Percentiles rank a stretch among this genome's conserved stretches.
Evolutionary conservation across 2,888 invertebrate genomes (phyloP).

Genomic region (Ophioninae sp.): DNA sequence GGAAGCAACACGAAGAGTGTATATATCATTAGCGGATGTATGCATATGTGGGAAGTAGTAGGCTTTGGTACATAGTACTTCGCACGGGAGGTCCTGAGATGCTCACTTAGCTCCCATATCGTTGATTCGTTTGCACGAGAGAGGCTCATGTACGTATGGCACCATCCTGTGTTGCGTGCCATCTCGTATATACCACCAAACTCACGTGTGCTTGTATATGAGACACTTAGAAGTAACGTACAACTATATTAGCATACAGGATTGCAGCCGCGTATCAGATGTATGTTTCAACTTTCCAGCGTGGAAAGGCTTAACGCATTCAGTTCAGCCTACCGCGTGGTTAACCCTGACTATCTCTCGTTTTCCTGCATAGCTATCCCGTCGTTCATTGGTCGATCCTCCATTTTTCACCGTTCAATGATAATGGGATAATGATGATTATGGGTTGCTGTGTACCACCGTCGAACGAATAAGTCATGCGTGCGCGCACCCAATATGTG

Average conservation of each 20-base stretch:
- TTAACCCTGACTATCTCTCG: slow-evolving; percentile 71
- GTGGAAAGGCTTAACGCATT: slow-evolving; percentile 47
- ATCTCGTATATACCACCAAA: slow-evolving; percentile 11
- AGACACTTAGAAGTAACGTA: not conserved
- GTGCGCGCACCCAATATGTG: slow-evolving; percentile 12
- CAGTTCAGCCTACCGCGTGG: slow-evolving; percentile 59
- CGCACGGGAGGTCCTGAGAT: slow-evolving; percentile 60
- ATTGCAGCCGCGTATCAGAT: slow-evolving; percentile 27
- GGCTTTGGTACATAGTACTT: slow-evolving; percentile 28
- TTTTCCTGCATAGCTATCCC: slow-evolving; percentile 51
- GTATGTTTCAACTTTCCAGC: slow-evolving; percentile 46
- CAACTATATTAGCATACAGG: slow-evolving; percentile 4
- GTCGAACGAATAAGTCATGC: slow-evolving; percentile 5
- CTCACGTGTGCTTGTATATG: not conserved
- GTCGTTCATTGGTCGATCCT: slow-evolving; percentile 71
- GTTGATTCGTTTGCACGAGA: slow-evolving; percentile 51
- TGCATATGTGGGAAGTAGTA: slow-evolving; percentile 14
- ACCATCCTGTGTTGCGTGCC: not conserved
- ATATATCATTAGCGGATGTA: slow-evolving; percentile 33
- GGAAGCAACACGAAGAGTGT: slow-evolving; percentile 29
- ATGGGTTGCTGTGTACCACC: slow-evolving; percentile 59
- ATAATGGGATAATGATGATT: slow-evolving; percentile 77
- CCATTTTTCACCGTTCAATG: slow-evolving; percentile 74
- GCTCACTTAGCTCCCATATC: slow-evolving; percentile 45
- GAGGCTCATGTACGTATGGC: slow-evolving; percentile 1